Percentiles rank a stretch among this genome's conserved stretches.
Evolutionary conservation across 1,140 invertebrate species (phyloP).

Genomic region (Pinna nobilis): DNA sequence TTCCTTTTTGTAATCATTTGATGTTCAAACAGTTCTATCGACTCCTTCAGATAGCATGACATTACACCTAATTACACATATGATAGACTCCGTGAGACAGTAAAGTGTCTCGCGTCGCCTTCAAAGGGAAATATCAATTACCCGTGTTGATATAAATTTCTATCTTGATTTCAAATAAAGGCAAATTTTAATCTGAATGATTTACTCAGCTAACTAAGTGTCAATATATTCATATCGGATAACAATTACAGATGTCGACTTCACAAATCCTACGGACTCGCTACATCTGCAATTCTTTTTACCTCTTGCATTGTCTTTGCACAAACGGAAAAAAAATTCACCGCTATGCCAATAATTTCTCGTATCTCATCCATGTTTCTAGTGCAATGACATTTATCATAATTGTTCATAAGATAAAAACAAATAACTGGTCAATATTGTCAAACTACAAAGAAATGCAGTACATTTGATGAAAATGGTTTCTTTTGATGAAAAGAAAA

Average conservation of each 20-base stretch:
- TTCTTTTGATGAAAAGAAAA: too few relatives aligned
- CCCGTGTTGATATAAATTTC: slow-evolving; percentile 20
- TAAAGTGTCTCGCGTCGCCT: slow-evolving; percentile 1
- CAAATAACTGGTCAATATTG: slow-evolving; percentile 19
- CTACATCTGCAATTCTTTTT: slow-evolving; percentile 24
- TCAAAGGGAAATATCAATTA: slow-evolving; percentile 18
- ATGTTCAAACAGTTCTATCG: too few relatives aligned
- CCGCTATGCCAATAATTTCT: too few relatives aligned
- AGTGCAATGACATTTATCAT: slow-evolving; percentile 25
- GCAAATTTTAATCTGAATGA: slow-evolving; percentile 23
- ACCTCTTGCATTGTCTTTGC: too few relatives aligned
- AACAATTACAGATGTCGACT: slow-evolving; percentile 14
- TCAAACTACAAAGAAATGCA: too few relatives aligned
- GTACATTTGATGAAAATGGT: too few relatives aligned
- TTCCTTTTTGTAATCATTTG: too few relatives aligned
- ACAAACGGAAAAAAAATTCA: too few relatives aligned
- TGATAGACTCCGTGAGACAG: slow-evolving; percentile 13
- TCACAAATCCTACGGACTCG: slow-evolving; percentile 13
- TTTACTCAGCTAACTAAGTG: slow-evolving; percentile 3
- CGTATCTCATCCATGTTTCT: too few relatives aligned
- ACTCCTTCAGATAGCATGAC: slow-evolving; percentile 5
- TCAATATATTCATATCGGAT: slow-evolving; percentile 14
- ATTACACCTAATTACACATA: slow-evolving; percentile 9
- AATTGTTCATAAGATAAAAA: slow-evolving; percentile 13
- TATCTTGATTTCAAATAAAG: slow-evolving; percentile 26